These are phyloP conservation scores for Cancer borealis DNA, from an alignment of 2,888 invertebrate genomes.

Conservation along the genomic window DNA sequence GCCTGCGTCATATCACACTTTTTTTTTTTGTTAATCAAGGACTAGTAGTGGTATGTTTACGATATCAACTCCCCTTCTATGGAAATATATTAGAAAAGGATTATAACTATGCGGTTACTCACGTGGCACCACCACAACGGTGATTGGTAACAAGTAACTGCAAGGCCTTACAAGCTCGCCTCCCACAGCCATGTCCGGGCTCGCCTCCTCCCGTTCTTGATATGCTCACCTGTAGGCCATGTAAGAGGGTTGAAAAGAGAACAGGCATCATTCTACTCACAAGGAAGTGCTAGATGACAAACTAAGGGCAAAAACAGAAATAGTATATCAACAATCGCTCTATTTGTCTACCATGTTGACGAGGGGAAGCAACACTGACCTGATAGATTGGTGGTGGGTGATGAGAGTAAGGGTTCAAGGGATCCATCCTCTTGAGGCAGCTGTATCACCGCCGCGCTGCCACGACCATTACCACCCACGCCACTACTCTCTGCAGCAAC, in stretches of 20 bases:
- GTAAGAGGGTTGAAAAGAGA: not conserved
- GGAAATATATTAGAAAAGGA: not conserved
- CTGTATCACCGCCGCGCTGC: not conserved
- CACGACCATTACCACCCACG: slow-evolving; percentile 5
- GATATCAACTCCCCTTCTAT: not conserved
- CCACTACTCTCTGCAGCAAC: slow-evolving; percentile 11
- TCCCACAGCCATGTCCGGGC: not conserved
- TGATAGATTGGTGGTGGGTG: slow-evolving; percentile 22
- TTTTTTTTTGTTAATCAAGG: not conserved
- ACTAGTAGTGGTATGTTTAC: not conserved
- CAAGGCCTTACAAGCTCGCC: not conserved
- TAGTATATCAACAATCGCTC: not conserved
- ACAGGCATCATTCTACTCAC: not conserved
- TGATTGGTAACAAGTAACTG: not conserved
- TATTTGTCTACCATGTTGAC: not conserved
- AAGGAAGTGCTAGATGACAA: not conserved
- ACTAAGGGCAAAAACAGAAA: not conserved
- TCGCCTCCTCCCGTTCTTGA: slow-evolving; percentile 42
- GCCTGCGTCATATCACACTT: no score
- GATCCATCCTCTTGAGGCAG: not conserved
- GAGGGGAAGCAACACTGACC: not conserved
- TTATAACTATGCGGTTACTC: not conserved
- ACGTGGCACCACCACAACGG: slow-evolving; percentile 51
- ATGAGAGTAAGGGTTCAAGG: not conserved
- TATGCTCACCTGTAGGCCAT: slow-evolving; percentile 18